Conservation (phyloP, 2,797 vertebrate genomes). For the Pseudochirops cupreus region DNA sequence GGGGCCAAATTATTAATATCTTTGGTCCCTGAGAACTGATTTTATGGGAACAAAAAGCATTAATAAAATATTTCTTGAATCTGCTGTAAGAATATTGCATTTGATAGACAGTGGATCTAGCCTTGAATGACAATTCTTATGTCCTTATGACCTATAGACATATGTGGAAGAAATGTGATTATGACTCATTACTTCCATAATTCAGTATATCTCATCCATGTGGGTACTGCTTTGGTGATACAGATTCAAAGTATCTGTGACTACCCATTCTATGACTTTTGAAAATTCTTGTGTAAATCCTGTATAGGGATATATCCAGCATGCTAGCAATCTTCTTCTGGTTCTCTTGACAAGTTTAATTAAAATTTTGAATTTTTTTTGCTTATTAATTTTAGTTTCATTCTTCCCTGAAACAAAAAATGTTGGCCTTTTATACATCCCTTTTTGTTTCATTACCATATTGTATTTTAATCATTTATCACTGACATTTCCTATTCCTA, state of each 20-base stretch:
- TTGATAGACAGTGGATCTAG: neutral
- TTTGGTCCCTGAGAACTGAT: neutral
- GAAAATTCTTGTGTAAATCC: neutral
- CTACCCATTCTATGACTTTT: neutral
- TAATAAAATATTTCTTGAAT: neutral
- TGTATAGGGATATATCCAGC: neutral
- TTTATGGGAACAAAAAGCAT: neutral
- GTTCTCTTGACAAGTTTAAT: neutral
- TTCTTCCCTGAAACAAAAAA: neutral
- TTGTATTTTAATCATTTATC: constrained; percentile 39
- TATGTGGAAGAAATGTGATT: neutral
- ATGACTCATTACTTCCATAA: neutral
- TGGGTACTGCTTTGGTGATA: neutral
- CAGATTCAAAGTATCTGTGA: neutral
- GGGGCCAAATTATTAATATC: neutral
- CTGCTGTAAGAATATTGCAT: neutral
- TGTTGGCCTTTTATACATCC: neutral
- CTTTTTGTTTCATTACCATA: constrained; percentile 46
- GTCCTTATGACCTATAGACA: neutral
- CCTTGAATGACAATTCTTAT: neutral
- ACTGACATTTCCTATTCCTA: constrained; percentile 36
- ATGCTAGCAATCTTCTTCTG: neutral
- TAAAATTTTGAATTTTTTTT: neutral
- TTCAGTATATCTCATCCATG: neutral
- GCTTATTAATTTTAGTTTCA: neutral